Evolutionary conservation across 2,888 invertebrate species (phyloP).

Genomic region (Limnephilus rhombicus): DNA sequence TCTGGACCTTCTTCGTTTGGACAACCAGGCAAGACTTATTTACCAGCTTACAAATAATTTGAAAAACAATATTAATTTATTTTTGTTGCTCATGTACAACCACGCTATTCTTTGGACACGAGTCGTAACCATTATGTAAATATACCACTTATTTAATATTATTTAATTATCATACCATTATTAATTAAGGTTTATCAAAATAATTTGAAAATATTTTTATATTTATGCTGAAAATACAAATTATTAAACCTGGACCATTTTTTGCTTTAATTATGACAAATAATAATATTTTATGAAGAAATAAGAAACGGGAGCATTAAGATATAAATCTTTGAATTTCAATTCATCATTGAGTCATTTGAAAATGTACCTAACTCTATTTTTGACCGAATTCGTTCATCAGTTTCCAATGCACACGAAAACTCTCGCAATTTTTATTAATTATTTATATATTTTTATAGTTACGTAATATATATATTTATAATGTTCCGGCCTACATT

Average conservation of each 20-base stretch:
- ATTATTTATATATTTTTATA: too few relatives aligned
- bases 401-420: too few relatives aligned
- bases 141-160: not conserved
- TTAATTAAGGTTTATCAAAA: not conserved
- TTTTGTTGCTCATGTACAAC: not conserved
- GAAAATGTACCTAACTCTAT: too few relatives aligned
- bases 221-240: not conserved
- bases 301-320: too few relatives aligned
- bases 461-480: too few relatives aligned
- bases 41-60: not conserved
- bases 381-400: too few relatives aligned
- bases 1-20: constrained; percentile 33
- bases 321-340: too few relatives aligned
- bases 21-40: not conserved
- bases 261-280: not conserved
- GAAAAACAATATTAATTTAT: not conserved
- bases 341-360: too few relatives aligned
- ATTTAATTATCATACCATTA: not conserved
- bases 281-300: not conserved
- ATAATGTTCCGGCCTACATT: too few relatives aligned
- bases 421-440: too few relatives aligned
- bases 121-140: not conserved
- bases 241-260: not conserved
- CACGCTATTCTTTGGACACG: not conserved
- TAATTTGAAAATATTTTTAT: not conserved